These are phyloP conservation scores for Pollenia amentaria DNA, from an alignment of 2,888 invertebrate species.

Conservation along the genomic window DNA sequence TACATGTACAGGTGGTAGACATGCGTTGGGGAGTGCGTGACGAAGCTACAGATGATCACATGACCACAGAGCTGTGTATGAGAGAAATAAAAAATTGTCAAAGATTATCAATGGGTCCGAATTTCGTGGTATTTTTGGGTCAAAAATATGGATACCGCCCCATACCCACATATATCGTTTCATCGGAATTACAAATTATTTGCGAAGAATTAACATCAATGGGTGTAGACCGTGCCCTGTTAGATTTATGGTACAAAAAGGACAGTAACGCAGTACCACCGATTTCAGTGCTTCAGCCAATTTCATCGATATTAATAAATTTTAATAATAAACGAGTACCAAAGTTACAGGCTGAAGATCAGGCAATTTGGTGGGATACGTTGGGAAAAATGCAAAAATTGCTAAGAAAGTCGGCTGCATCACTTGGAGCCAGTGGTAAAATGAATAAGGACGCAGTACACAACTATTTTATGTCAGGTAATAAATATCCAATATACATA, in stretches of 20 bases:
- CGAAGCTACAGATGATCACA: conserved; percentile 99
- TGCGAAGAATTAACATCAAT: conserved; percentile 93
- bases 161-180: conserved; percentile 97
- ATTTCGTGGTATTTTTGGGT: conserved; percentile 98
- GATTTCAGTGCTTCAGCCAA: conserved; percentile 97
- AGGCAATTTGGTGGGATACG: conserved; percentile 99
- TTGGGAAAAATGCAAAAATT: conserved; percentile 97
- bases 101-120: conserved; percentile 98
- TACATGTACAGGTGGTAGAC: conserved; percentile 92
- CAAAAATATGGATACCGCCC: conserved; percentile 99
- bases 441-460: conserved; percentile 97
- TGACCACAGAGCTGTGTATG: conserved; percentile 99
- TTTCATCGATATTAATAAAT: conserved; percentile 97
- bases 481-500: conserved; percentile 53
- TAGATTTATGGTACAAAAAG: conserved; percentile 98
- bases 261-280: conserved; percentile 98
- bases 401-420: conserved; percentile 94
- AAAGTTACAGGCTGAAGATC: conserved; percentile 97
- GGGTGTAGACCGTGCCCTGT: conserved; percentile 91
- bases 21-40: conserved; percentile 99
- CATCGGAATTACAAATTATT: conserved; percentile 94
- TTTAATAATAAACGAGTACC: conserved; percentile 99
- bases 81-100: conserved; percentile 99
- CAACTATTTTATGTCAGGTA: conserved; percentile 99
- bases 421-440: conserved; percentile 92